Conservation (phyloP, 1,140 invertebrate species). For the Drosophila nasuta region DNA sequence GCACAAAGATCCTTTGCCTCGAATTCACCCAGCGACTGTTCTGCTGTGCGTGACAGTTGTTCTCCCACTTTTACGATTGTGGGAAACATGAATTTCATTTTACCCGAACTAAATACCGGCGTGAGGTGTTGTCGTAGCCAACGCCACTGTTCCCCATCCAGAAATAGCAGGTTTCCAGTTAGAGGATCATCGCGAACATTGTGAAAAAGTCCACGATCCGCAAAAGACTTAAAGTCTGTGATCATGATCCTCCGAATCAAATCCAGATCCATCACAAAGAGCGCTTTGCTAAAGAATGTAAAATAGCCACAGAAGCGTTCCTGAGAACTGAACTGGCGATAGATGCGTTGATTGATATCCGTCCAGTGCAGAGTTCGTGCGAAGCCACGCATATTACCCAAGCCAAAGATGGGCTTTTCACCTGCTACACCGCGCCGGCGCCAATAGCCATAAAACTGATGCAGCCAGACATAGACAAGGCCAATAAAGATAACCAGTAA, state of each 20-base stretch:
- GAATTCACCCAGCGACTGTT: constrained; percentile 38
- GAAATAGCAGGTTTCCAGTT: constrained; percentile 85
- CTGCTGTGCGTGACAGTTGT: constrained; percentile 34
- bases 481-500: constrained; percentile 20
- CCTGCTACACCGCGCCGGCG: constrained; percentile 79
- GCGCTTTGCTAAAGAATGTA: constrained; percentile 58
- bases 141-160: constrained; percentile 87
- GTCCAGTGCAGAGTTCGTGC: constrained; percentile 57
- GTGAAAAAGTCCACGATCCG: constrained; percentile 85
- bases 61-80: constrained; percentile 85
- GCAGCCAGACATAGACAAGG: constrained; percentile 47
- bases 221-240: constrained; percentile 87
- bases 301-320: constrained; percentile 66
- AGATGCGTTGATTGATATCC: constrained; percentile 67
- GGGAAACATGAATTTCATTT: constrained; percentile 87
- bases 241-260: constrained; percentile 86
- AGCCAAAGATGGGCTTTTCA: constrained; percentile 40
- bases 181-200: constrained; percentile 86
- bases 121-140: constrained; percentile 87
- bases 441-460: constrained; percentile 84
- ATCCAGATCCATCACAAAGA: constrained; percentile 72
- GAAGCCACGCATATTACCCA: constrained; percentile 72
- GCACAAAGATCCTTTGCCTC: constrained; percentile 85
- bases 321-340: constrained; percentile 40
- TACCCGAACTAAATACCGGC: constrained; percentile 88